Percentiles rank a stretch among this genome's conserved stretches.
These are phyloP conservation scores for Desmophyllum pertusum DNA, from an alignment of 92 coral and sea anemone species.

Conservation along the genomic window DNA sequence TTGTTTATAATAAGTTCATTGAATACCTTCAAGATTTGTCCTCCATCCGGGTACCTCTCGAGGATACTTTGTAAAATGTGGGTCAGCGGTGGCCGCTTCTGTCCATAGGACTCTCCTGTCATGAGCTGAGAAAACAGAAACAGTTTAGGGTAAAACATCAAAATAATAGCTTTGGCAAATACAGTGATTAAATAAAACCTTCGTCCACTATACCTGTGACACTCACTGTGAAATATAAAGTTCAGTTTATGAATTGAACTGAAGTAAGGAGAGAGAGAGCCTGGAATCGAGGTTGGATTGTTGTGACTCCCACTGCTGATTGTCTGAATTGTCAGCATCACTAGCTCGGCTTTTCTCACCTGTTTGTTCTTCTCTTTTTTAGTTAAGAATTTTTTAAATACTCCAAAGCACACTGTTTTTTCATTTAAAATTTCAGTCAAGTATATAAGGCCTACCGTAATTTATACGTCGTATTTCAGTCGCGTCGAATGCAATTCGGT, in stretches of 20 bases:
- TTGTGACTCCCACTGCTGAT: background rate
- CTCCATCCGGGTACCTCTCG: slow-evolving; percentile 88
- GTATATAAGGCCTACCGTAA: too few species aligned
- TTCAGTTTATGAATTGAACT: too few species aligned
- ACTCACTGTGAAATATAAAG: background rate
- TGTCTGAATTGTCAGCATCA: background rate
- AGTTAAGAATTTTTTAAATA: background rate
- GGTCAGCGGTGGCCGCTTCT: slow-evolving; percentile 82
- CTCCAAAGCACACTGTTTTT: background rate
- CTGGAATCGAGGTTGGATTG: background rate
- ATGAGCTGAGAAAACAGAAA: background rate
- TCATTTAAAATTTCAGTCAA: background rate
- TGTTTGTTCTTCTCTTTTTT: too few species aligned
- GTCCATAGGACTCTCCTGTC: slow-evolving; percentile 80
- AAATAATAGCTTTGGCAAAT: background rate
- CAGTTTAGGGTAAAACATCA: background rate
- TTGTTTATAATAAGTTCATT: background rate
- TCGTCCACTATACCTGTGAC: background rate
- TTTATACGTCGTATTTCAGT: too few species aligned
- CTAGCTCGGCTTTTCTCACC: too few species aligned
- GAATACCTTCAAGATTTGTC: slow-evolving; percentile 85
- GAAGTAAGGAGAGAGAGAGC: too few species aligned
- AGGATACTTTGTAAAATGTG: slow-evolving; percentile 71
- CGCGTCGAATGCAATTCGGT: too few species aligned
- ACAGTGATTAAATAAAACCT: background rate